Percentiles rank a stretch among this genome's conserved stretches.
Conservation (phyloP, 2,113 vertebrate species). For the Scytalopus superciliaris region DNA sequence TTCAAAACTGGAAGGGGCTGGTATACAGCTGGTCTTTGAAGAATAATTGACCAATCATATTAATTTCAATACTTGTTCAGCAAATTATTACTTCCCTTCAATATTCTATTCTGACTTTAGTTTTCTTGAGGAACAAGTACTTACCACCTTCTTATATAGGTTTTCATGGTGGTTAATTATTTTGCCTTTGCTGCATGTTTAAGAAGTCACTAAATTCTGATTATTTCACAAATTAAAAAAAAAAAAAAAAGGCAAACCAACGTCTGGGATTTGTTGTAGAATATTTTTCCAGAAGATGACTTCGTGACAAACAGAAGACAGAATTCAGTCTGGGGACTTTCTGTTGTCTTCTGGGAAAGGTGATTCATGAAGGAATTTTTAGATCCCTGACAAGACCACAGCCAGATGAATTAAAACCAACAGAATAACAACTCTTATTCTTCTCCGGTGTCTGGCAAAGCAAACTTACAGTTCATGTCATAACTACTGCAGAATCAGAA, state of each 20-base stretch:
- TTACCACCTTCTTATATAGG: not conserved
- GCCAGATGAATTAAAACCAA: not conserved
- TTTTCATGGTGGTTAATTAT: not conserved
- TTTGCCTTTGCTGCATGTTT: not conserved
- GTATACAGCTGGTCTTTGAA: not conserved
- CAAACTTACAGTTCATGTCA: not conserved
- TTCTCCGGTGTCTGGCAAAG: not conserved
- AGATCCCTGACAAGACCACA: not conserved
- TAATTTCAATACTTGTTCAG: not conserved
- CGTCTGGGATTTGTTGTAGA: not conserved
- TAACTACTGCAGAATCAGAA: not conserved
- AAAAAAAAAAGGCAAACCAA: no score
- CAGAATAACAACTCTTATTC: not conserved
- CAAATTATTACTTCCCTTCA: not conserved
- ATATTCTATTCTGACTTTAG: not conserved
- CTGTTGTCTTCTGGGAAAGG: not conserved
- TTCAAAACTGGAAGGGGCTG: not conserved
- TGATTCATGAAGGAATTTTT: not conserved
- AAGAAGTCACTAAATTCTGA: not conserved
- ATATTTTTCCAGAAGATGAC: not conserved
- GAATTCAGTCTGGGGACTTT: not conserved
- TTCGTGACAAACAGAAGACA: not conserved
- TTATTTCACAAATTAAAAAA: not conserved
- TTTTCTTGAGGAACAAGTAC: not conserved
- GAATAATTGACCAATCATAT: not conserved